A percentile compares a stretch with the other conserved stretches of the same genome.
Conservation (phyloP, 2,797 vertebrate species). For the Phalloptychus januarius region DNA sequence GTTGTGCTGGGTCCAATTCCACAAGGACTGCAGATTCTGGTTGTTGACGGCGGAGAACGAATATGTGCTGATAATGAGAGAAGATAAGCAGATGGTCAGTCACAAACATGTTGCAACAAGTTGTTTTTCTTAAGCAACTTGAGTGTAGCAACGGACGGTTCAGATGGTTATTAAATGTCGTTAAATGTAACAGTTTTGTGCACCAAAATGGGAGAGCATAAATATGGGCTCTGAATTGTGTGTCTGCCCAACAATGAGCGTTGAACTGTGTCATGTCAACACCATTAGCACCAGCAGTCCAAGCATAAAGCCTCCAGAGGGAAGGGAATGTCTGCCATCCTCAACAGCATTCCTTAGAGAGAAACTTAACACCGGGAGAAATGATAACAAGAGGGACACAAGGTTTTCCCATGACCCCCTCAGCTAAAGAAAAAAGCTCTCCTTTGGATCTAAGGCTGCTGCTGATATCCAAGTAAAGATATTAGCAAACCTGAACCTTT, state of each 20-base stretch:
- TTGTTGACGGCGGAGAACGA: conserved; percentile 95
- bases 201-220: background rate
- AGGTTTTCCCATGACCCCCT: conserved; percentile 82
- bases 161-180: background rate
- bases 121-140: background rate
- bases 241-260: conserved; percentile 24
- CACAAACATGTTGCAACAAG: conserved; percentile 8
- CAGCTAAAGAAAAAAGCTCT: conserved; percentile 48
- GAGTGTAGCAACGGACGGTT: background rate
- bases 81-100: conserved; percentile 33
- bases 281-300: conserved; percentile 20
- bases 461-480: conserved; percentile 47
- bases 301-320: conserved; percentile 64
- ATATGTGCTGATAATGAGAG: conserved; percentile 82
- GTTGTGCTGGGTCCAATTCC: conserved; percentile 98
- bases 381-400: conserved; percentile 67
- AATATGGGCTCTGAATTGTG: conserved; percentile 21
- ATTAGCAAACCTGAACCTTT: conserved; percentile 21
- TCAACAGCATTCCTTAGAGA: conserved; percentile 69
- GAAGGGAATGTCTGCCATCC: conserved; percentile 68
- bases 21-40: conserved; percentile 93
- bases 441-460: conserved; percentile 36
- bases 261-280: conserved; percentile 29
- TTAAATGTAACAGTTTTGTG: conserved; percentile 29
- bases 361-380: conserved; percentile 80